Evolutionary conservation across 2,113 vertebrate species (phyloP).

Genomic region (Alectura lathami): DNA sequence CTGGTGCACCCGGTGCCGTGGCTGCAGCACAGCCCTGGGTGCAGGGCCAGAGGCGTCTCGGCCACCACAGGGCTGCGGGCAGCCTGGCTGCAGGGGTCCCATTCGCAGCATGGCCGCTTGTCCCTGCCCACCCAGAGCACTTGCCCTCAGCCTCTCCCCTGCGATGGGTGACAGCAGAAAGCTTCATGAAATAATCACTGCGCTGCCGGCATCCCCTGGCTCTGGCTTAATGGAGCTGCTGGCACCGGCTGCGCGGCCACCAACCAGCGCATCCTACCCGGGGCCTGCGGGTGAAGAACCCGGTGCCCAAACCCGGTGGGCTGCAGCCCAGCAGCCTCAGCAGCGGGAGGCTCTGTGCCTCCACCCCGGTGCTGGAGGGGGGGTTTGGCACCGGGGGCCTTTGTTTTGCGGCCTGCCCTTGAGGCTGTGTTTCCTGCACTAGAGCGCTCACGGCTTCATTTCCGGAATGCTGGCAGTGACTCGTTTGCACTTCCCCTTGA

Average conservation of each 20-base stretch:
- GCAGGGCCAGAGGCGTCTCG: rapidly evolving
- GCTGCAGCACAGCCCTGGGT: rapidly evolving
- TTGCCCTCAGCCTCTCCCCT: background rate
- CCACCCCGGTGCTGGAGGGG: too few relatives aligned
- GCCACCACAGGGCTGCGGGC: rapidly evolving
- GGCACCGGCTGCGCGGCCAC: rapidly evolving
- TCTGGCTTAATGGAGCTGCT: background rate
- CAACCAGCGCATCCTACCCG: background rate
- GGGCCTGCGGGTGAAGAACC: rapidly evolving
- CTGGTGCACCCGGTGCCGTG: background rate
- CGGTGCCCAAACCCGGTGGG: too few relatives aligned
- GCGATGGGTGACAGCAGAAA: rapidly evolving
- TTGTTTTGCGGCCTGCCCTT: background rate
- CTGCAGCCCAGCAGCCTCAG: too few relatives aligned
- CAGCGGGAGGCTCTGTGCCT: background rate
- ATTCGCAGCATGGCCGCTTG: rapidly evolving
- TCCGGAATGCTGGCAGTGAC: rapidly evolving
- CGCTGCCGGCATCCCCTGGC: too few relatives aligned
- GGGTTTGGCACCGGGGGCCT: rapidly evolving
- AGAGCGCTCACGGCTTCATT: background rate
- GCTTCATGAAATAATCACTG: background rate
- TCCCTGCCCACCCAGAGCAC: background rate
- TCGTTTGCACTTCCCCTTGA: background rate
- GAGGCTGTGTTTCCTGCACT: background rate
- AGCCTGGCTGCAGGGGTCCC: background rate